phyloP scores from a whole-genome alignment of 2,797 vertebrate species.

The Uromys caudimaculatus region DNA sequence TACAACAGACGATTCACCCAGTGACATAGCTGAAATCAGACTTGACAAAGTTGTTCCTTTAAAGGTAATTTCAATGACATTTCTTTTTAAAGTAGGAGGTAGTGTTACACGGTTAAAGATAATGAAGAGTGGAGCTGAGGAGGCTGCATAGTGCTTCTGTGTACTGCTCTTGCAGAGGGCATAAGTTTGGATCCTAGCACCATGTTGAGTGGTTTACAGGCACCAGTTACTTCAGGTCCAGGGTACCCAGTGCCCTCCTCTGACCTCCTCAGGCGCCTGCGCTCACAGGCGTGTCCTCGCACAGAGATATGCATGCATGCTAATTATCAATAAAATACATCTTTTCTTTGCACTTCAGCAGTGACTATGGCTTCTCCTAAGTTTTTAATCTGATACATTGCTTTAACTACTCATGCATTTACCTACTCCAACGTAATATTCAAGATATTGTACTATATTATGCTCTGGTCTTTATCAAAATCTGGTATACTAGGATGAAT shows the following conservation, averaged over 20 bases:
- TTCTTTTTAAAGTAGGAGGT: conserved; percentile 47
- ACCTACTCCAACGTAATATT: background rate
- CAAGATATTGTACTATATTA: background rate
- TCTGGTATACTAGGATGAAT: background rate
- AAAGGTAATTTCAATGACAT: conserved; percentile 90
- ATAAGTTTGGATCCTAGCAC: background rate
- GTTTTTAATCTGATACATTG: background rate
- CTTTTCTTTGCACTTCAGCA: too few species aligned
- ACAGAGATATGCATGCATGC: background rate
- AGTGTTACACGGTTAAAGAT: conserved; percentile 39
- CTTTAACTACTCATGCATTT: conserved; percentile 45
- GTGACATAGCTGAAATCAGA: conserved; percentile 98
- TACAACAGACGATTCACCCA: conserved; percentile 98
- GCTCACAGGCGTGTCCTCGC: background rate
- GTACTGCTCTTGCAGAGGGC: background rate
- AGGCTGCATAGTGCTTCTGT: background rate
- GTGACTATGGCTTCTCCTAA: background rate
- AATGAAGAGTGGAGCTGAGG: background rate
- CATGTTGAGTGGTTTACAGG: background rate
- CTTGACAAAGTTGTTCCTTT: conserved; percentile 98
- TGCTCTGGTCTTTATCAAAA: background rate
- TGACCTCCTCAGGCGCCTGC: background rate
- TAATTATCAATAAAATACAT: background rate
- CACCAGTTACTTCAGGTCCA: background rate
- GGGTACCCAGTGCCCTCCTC: background rate